Percentiles rank a stretch among this genome's conserved stretches.
Conservation (phyloP, 2,888 invertebrate genomes). For the Heteropelma amictum region DNA sequence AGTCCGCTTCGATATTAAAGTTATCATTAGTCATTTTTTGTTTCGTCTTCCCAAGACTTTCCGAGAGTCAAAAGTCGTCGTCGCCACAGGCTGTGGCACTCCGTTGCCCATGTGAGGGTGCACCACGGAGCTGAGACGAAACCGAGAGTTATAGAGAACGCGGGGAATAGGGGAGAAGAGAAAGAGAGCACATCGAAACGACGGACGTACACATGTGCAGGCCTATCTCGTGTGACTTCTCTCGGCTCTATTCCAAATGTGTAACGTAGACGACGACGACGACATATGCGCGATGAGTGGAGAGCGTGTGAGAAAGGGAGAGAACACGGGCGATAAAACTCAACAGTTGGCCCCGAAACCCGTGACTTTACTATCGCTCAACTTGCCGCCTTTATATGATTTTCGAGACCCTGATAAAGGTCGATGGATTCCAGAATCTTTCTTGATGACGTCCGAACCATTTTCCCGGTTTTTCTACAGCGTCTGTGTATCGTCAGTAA, state of each 20-base stretch:
- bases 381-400: slow-evolving; percentile 48
- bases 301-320: slow-evolving; percentile 24
- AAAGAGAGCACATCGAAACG: slow-evolving; percentile 16
- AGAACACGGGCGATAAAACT: slow-evolving; percentile 70
- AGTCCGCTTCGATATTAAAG: slow-evolving; percentile 6
- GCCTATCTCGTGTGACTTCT: slow-evolving; percentile 61
- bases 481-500: too few relatives aligned
- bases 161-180: background rate
- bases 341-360: slow-evolving; percentile 74
- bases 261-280: slow-evolving; percentile 51
- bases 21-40: slow-evolving; percentile 26
- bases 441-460: background rate
- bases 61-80: slow-evolving; percentile 42
- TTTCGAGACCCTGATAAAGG: slow-evolving; percentile 57
- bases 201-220: slow-evolving; percentile 58
- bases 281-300: slow-evolving; percentile 49
- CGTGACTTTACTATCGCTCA: slow-evolving; percentile 57
- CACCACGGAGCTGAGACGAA: slow-evolving; percentile 29
- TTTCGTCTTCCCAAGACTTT: slow-evolving; percentile 16
- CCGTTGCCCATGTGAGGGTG: slow-evolving; percentile 23
- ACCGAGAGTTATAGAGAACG: slow-evolving; percentile 15
- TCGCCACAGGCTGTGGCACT: slow-evolving; percentile 39
- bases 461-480: background rate
- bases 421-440: background rate
- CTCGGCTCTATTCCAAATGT: slow-evolving; percentile 48